These are phyloP conservation scores for Xylocampa areola DNA, from an alignment of 2,888 invertebrate species.

Conservation along the genomic window DNA sequence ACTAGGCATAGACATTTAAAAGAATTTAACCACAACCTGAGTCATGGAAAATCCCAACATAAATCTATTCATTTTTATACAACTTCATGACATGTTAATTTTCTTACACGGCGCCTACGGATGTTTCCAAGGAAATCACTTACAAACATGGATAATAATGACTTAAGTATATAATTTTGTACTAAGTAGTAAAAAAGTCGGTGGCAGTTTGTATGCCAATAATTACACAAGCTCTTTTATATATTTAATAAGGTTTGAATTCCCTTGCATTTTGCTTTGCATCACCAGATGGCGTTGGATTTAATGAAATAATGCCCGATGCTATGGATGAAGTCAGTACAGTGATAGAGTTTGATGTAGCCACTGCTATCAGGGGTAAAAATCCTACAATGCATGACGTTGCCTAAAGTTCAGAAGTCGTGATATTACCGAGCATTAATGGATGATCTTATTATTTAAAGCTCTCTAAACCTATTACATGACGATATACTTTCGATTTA, in stretches of 20 bases:
- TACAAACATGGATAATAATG: slow-evolving; percentile 15
- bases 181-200: slow-evolving; percentile 27
- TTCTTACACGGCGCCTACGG: slow-evolving; percentile 11
- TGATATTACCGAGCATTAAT: no score
- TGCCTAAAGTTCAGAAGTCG: no score
- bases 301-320: no score
- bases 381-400: no score
- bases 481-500: slow-evolving; percentile 6
- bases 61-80: slow-evolving; percentile 9
- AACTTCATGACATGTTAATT: slow-evolving; percentile 33
- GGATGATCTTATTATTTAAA: background rate
- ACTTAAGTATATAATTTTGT: slow-evolving; percentile 23
- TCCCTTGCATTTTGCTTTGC: background rate
- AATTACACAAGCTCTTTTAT: background rate
- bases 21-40: slow-evolving; percentile 1
- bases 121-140: slow-evolving; percentile 38
- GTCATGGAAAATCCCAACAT: slow-evolving; percentile 26
- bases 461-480: slow-evolving; percentile 1
- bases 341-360: no score
- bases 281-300: background rate
- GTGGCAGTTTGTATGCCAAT: slow-evolving; percentile 10
- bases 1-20: background rate
- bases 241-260: slow-evolving; percentile 12
- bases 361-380: no score
- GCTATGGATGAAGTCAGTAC: no score